Percentiles rank a stretch among this genome's conserved stretches.
phyloP scores from a whole-genome alignment of 2,888 invertebrate genomes.

The Andrena trimmerana region DNA sequence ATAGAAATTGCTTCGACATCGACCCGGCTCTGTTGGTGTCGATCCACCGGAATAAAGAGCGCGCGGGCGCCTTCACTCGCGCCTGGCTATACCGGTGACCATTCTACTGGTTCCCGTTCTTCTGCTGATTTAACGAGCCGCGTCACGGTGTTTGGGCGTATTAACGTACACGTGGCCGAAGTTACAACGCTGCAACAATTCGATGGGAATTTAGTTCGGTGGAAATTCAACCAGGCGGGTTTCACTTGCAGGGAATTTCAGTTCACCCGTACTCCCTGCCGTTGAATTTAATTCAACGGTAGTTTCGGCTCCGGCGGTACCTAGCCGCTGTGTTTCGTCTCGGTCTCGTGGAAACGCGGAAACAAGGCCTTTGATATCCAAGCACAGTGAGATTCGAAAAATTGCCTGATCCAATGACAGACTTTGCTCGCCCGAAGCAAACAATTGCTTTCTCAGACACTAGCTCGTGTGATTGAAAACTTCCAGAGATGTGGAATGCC shows the following conservation, averaged over 20 bases:
- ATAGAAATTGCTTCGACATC: slow-evolving; percentile 28
- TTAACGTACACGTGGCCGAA: slow-evolving; percentile 2
- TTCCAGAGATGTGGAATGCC: too few species aligned
- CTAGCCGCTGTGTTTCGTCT: not conserved
- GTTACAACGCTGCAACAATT: slow-evolving; percentile 3
- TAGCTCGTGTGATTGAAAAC: too few species aligned
- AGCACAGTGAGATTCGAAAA: not conserved
- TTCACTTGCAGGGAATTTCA: slow-evolving; percentile 12
- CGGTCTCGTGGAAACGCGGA: not conserved
- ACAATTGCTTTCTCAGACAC: too few species aligned
- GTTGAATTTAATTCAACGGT: slow-evolving; percentile 22
- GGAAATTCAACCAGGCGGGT: slow-evolving; percentile 3
- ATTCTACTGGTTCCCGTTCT: not conserved
- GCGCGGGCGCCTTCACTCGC: not conserved
- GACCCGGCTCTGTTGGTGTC: slow-evolving; percentile 11
- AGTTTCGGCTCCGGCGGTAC: not conserved
- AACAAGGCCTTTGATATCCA: slow-evolving; percentile 32
- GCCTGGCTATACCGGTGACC: not conserved
- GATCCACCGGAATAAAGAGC: not conserved
- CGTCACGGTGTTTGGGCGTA: not conserved
- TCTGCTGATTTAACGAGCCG: not conserved
- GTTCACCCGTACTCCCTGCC: not conserved
- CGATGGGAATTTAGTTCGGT: slow-evolving; percentile 24
- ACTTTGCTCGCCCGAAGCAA: not conserved
- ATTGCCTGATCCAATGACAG: not conserved